phyloP scores from a whole-genome alignment of 1,140 invertebrate species.

The Oryzaephilus surinamensis region DNA sequence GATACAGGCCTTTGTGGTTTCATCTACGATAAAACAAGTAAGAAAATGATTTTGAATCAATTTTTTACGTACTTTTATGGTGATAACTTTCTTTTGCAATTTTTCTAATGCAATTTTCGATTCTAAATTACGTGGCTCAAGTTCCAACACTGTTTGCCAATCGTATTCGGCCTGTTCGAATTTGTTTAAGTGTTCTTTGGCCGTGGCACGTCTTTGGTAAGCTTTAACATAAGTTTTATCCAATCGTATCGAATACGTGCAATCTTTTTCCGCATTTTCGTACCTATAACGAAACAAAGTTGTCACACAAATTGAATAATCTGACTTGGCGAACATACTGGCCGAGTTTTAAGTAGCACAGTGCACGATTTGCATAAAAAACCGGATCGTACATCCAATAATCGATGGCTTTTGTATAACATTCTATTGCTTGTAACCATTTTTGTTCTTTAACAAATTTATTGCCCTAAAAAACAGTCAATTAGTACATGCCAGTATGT shows the following conservation, averaged over 20 bases:
- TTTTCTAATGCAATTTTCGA: constrained; percentile 46
- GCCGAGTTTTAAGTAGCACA: constrained; percentile 76
- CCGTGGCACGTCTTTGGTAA: constrained; percentile 60
- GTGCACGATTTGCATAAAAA: constrained; percentile 77
- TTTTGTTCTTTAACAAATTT: constrained; percentile 63
- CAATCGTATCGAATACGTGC: constrained; percentile 55
- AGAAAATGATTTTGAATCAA: background rate
- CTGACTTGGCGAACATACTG: constrained; percentile 47
- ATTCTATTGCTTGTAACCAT: constrained; percentile 67
- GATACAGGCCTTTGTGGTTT: constrained; percentile 22
- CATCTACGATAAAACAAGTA: constrained; percentile 2
- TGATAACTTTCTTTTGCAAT: constrained; percentile 44
- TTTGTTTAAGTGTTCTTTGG: constrained; percentile 51
- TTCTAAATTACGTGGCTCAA: constrained; percentile 62
- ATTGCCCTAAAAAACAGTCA: constrained; percentile 58
- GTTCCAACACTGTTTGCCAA: constrained; percentile 49
- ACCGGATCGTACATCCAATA: constrained; percentile 67
- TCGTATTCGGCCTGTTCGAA: constrained; percentile 55
- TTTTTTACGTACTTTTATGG: constrained; percentile 23
- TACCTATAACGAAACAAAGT: constrained; percentile 43
- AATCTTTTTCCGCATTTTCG: constrained; percentile 65
- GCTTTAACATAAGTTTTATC: constrained; percentile 73
- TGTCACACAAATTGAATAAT: constrained; percentile 9
- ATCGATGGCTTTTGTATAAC: constrained; percentile 70
- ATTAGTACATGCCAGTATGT: background rate